Base-by-base conservation (phyloP, 2,888 invertebrate species). In the Troglohyphantes excavatus region DNA sequence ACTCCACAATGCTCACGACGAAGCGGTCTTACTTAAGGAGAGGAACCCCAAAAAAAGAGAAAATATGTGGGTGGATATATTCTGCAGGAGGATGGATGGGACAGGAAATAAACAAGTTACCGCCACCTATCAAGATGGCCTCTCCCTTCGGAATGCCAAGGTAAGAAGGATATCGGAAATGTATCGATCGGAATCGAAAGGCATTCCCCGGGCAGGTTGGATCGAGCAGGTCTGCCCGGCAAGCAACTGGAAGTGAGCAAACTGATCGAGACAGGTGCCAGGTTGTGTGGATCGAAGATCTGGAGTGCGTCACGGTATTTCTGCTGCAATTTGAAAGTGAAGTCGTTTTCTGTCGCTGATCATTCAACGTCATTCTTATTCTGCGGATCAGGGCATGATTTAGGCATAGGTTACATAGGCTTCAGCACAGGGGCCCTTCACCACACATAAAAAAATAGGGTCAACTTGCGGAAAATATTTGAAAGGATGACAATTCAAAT, bases 211-310 rank as follows among this genome's bases (percentile, higher is more conserved):
- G 3, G n/a, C 26, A 59, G 63, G 78, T 65, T 61, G 29, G 43
- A 39, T 29, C 29, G 76, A 61, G 26, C 61, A 26, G 21, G 75
- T 53, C 29, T 27, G n/a, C 59, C 9, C 11, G 29, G 33, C 43
- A 68, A 39, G 68, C n/a, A 11, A 46, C 46, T 46, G 11, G 0
- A 29, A n/a, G 5, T 39, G 43, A 33, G 65, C 9, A 78, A 78
- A 78, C 78, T 39, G 39, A 17, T 63, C 26, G 0, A 26, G 78
- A 78, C 78, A 78, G 78, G 78, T 78, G 78, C 43, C 65, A 65
- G 23, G 23, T 63, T 63, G 33, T 33, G 21, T 63, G 26, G 65
- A 17, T 76, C n/a, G 39, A 65, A 63, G 5, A 3, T 78, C 39
- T 23, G 33, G 23, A 78, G 23, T 65, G 65, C 23, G 11, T 39